Conservation (phyloP, 2,797 vertebrate species). For the Halcyon smyrnensis region DNA sequence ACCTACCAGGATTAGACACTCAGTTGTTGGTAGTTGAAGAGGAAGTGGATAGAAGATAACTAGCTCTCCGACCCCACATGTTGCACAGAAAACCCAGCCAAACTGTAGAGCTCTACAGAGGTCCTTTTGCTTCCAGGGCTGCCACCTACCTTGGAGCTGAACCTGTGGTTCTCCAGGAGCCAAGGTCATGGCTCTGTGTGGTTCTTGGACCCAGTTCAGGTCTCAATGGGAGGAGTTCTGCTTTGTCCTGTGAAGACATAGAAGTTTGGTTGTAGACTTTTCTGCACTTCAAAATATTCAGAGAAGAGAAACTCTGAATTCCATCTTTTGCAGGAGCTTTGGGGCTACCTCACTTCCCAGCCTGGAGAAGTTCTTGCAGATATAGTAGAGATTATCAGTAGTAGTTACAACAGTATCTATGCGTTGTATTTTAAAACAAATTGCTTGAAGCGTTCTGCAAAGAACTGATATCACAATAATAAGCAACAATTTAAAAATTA, state of each 20-base stretch:
- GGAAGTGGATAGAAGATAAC: background rate
- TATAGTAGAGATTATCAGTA: background rate
- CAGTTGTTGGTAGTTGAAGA: background rate
- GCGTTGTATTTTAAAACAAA: background rate
- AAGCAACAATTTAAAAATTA: slow-evolving; percentile 50
- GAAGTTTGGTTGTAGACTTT: background rate
- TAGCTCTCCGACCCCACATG: rapidly evolving
- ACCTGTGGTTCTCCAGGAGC: background rate
- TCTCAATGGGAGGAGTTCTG: background rate
- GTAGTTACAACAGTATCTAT: background rate
- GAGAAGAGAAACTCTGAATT: background rate
- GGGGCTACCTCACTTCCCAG: background rate
- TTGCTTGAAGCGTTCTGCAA: background rate
- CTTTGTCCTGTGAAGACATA: background rate
- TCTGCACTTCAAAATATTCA: background rate
- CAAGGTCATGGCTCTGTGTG: background rate
- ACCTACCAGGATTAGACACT: background rate
- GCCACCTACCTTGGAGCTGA: background rate
- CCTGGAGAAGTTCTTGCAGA: background rate
- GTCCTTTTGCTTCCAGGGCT: background rate
- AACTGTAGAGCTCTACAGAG: background rate
- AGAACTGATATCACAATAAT: slow-evolving; percentile 4
- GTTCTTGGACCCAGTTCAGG: background rate
- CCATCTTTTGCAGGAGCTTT: background rate
- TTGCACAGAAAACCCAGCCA: background rate